Evolutionary conservation across 2,113 vertebrate genomes (phyloP).

Genomic region (Prunella himalayana): DNA sequence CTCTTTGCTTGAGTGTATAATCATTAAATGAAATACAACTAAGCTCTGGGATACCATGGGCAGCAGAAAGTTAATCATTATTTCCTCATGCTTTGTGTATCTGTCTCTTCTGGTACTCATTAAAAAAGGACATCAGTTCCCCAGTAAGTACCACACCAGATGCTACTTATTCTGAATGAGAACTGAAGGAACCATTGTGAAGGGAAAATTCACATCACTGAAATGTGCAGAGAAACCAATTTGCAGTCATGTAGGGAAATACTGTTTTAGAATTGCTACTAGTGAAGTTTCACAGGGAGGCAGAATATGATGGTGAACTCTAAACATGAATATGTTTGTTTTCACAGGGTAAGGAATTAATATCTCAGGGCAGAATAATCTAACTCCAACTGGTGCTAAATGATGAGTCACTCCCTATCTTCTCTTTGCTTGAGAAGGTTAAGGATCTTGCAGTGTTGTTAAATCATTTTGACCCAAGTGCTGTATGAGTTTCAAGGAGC

Average conservation of each 20-base stretch:
- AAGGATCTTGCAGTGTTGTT: not conserved
- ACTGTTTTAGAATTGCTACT: not conserved
- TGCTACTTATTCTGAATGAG: slow-evolving; percentile 32
- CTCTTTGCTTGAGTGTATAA: not conserved
- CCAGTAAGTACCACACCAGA: slow-evolving; percentile 20
- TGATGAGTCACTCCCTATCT: not conserved
- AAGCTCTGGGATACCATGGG: not conserved
- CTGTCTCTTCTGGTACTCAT: slow-evolving; percentile 13
- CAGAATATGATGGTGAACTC: not conserved
- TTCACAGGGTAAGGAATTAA: not conserved
- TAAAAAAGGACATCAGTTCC: slow-evolving; percentile 40
- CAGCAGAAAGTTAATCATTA: slow-evolving; percentile 30
- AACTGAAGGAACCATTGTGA: slow-evolving; percentile 8
- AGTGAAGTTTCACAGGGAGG: not conserved
- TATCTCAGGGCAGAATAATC: not conserved
- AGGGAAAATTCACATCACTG: not conserved
- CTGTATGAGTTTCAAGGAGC: not conserved
- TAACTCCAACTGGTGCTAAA: not conserved
- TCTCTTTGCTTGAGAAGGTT: not conserved
- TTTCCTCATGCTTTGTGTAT: slow-evolving; percentile 29
- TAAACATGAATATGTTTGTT: not conserved
- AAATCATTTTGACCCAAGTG: slow-evolving; percentile 17
- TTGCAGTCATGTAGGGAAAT: not conserved
- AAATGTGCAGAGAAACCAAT: not conserved
- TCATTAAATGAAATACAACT: not conserved